Evolutionary conservation across 2,797 vertebrate genomes (phyloP), one percentile per base, ranked within the genome.

Genomic region (Sebastes diploproa): DNA sequence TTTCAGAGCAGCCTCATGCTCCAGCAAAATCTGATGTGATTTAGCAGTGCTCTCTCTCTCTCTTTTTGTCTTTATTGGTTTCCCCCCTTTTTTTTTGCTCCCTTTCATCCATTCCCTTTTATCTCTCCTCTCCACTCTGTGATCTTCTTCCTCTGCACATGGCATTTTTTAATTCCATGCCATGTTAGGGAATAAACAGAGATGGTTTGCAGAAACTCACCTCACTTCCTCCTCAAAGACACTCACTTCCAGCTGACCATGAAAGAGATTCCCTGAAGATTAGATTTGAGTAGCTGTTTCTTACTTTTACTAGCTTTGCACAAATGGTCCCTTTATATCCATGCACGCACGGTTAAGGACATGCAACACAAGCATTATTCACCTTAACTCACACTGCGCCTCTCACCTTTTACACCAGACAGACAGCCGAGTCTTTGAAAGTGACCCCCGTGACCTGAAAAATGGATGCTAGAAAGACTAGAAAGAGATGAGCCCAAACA

Each of bases 141-240:
- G 77, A 83, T 87, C 78, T 72, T 34, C 60, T 68, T 25, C 64
- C 55, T 56, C 25, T 76, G 68, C 56, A 27, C 18, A 8, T 32
- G n/a, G 52, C 20, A 25, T 66, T 63, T 63, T 82, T 72, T 64
- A 69, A 77, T 67, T 64, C 69, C 83, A 81, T 20, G 29, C 87
- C 83, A 79, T 89, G 61, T 90, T 88, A 64, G 75, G 87, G 27
- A 82, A 75, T 73, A 79, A 52, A 80, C 74, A 50, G 32, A 68
- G 63, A 42, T 42, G 38, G 14, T 42, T 42, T 42, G 38, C 38
- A 42, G 38, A 14, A 54, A 54, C 50, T 68, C 30, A 11, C 8
- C 72, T 78, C 34, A 14, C 60, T n/a, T 86, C 69, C 72, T 70
- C 32, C 12, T 78, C 61, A 27, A 8, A 73, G 6, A 30, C 72